Percentiles rank a stretch among this genome's conserved stretches.
Evolutionary conservation across 2,888 invertebrate species (phyloP).

Genomic region (Cheilosia impressa): DNA sequence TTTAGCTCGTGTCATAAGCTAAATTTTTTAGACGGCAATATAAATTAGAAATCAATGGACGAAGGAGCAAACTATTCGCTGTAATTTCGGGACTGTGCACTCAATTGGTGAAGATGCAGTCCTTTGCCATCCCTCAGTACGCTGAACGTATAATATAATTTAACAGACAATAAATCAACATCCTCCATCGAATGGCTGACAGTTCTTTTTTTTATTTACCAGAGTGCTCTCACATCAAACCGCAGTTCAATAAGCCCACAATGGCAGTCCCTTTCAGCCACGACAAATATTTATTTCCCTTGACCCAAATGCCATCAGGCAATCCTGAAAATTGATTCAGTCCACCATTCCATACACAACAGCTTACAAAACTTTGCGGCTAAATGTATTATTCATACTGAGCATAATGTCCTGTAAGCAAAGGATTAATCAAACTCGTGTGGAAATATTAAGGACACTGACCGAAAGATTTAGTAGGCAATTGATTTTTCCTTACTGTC

Average conservation of each 20-base stretch:
- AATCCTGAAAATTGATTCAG: slow-evolving; percentile 28
- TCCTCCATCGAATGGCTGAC: slow-evolving; percentile 36
- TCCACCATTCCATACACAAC: neutral
- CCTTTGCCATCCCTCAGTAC: too few relatives aligned
- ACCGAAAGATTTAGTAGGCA: slow-evolving; percentile 11
- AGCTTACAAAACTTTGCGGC: slow-evolving; percentile 8
- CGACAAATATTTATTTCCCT: slow-evolving; percentile 30
- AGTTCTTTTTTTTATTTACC: slow-evolving; percentile 25
- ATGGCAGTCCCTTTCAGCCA: slow-evolving; percentile 13
- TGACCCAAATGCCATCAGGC: slow-evolving; percentile 26
- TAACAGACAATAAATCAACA: slow-evolving; percentile 34
- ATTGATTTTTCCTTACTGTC: slow-evolving; percentile 16
- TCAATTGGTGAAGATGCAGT: too few relatives aligned
- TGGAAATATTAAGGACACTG: slow-evolving; percentile 6
- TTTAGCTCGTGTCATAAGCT: too few relatives aligned
- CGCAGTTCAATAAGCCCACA: slow-evolving; percentile 12
- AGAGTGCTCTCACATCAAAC: slow-evolving; percentile 19
- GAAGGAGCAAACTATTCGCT: too few relatives aligned
- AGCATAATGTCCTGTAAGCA: slow-evolving; percentile 29
- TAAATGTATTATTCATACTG: slow-evolving; percentile 43
- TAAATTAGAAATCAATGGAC: too few relatives aligned
- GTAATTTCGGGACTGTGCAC: too few relatives aligned
- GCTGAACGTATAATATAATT: too few relatives aligned
- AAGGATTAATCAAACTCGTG: slow-evolving; percentile 52
- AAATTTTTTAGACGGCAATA: too few relatives aligned